phyloP scores from a whole-genome alignment of 2,888 invertebrate genomes.

The Ischnura elegans region DNA sequence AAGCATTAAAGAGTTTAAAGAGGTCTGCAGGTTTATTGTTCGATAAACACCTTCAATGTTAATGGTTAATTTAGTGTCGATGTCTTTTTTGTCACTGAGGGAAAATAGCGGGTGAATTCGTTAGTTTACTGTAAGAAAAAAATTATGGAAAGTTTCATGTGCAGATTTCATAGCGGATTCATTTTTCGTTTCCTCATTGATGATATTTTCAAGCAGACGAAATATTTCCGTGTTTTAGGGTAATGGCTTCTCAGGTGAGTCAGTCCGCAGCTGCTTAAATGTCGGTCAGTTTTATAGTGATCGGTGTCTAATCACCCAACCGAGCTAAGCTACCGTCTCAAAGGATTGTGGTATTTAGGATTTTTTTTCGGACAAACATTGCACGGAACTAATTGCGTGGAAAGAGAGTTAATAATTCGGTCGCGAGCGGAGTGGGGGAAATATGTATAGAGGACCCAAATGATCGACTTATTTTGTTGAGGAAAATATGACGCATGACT shows the following conservation, averaged over 20 bases:
- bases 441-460: not conserved
- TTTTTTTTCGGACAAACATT: not conserved
- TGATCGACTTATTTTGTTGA: not conserved
- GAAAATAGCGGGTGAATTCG: conserved; percentile 30
- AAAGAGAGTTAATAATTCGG: too few relatives aligned
- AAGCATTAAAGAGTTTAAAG: not conserved
- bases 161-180: conserved; percentile 24
- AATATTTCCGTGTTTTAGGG: conserved; percentile 30
- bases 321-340: not conserved
- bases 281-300: conserved; percentile 35
- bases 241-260: conserved; percentile 49
- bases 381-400: not conserved
- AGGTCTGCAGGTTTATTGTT: conserved; percentile 39
- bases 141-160: conserved; percentile 46
- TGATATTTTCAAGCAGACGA: conserved; percentile 28
- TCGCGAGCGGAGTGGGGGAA: not conserved
- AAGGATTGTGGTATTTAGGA: not conserved
- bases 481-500: not conserved
- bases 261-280: conserved; percentile 27
- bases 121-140: not conserved
- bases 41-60: conserved; percentile 49
- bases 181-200: not conserved
- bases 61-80: conserved; percentile 58
- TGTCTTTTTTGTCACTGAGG: conserved; percentile 46
- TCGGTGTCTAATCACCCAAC: not conserved